A percentile compares a stretch with the other conserved stretches of the same genome.
phyloP scores from a whole-genome alignment of 2,797 vertebrate species.

The Rhadinocentrus ornatus region DNA sequence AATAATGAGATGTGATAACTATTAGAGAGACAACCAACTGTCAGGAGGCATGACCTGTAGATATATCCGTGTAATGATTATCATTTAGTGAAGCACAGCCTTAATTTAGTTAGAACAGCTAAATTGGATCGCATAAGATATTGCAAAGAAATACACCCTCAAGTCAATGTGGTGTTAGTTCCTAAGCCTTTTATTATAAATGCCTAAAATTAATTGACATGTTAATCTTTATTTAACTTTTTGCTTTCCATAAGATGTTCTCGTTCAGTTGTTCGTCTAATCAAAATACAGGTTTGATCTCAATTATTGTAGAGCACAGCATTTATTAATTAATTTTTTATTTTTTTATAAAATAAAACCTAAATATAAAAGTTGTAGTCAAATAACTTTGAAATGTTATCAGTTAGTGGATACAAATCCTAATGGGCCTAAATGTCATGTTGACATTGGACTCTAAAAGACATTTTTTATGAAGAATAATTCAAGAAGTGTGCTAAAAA shows the following conservation, averaged over 20 bases:
- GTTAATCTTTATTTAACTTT: not conserved
- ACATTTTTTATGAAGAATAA: too few relatives aligned
- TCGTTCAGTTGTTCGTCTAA: not conserved
- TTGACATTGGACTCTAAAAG: too few relatives aligned
- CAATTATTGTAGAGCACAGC: not conserved
- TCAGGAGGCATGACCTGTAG: conserved; percentile 62
- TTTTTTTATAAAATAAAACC: not conserved
- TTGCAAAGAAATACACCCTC: conserved; percentile 68
- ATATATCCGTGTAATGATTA: conserved; percentile 63
- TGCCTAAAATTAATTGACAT: not conserved
- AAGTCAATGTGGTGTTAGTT: conserved; percentile 19
- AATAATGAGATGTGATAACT: conserved; percentile 66
- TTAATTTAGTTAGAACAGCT: conserved; percentile 58
- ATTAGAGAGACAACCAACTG: conserved; percentile 65
- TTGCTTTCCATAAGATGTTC: not conserved
- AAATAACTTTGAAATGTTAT: not conserved
- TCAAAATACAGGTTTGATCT: not conserved
- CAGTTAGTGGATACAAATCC: too few relatives aligned
- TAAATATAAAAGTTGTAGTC: not conserved
- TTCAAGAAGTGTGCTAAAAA: too few relatives aligned
- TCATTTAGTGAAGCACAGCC: conserved; percentile 59
- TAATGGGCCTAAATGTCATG: too few relatives aligned
- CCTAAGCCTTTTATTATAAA: conserved; percentile 22
- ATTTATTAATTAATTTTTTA: too few relatives aligned
- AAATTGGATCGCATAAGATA: conserved; percentile 66